Base-by-base conservation (phyloP, 2,888 invertebrate species). In the Camptogramma bilineatum region DNA sequence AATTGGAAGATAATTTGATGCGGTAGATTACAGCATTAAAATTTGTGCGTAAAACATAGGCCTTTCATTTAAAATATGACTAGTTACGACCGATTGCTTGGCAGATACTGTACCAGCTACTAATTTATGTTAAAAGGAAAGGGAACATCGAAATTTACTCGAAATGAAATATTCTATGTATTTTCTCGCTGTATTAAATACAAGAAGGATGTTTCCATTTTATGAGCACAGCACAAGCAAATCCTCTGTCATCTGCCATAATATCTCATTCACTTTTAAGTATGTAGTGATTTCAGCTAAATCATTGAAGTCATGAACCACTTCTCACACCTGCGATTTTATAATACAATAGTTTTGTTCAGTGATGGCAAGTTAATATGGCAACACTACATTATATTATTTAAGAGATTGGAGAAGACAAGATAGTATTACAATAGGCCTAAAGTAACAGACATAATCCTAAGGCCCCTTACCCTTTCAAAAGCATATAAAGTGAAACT, bases 21-120 rank as follows among this genome's bases (percentile, higher is more conserved):
- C 76, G 74, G 69, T 74, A 72, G 72, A 70, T 71, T 68, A 72
- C 69, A 79, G 76, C 76, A 79, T 80, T 82, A 80, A 75, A 80
- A 84, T 83, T 90, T 91, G 91, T 91, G 91, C 91, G 89, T 83
- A 82, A 75, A 76, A 76, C 66, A 71, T 90, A 92, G 91, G 92
- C 91, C 91, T 90, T 88, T 79, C 9, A 21, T 55, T 56, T 73
- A 77, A 82, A 83, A 83, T 82, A 89, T 92, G 92, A 92, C 92
- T 92, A 92, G 91, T 85, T 80, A 86, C 85, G 85, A 85, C 85
- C 86, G 80, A 86, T 73, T 57, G 56, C 62, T 70, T 59, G 59
- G 62, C 19, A 70, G 69, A 65, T 60, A n/a, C 53, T 71, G 67
- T 69, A 64, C 62, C 18, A 57, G 68, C 64, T 72, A 68, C 64